These are phyloP conservation scores for Pinna nobilis DNA, from an alignment of 1,140 invertebrate genomes.

Conservation along the genomic window DNA sequence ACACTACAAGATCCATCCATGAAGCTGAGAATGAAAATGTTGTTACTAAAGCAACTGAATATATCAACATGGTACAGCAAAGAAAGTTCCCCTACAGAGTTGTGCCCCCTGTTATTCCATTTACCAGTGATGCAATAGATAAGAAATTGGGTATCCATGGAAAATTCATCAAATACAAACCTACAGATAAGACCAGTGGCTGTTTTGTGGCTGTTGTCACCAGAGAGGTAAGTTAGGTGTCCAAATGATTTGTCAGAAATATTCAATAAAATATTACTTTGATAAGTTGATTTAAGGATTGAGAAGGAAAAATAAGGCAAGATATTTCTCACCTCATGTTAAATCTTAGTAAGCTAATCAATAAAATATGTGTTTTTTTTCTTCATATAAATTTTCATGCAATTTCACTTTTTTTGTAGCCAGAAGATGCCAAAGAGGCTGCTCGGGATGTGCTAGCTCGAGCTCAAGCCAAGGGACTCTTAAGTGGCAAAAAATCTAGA, in stretches of 20 bases:
- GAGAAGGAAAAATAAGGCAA: too few relatives aligned
- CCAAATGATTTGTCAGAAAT: background rate
- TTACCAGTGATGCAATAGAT: constrained; percentile 56
- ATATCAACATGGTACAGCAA: constrained; percentile 55
- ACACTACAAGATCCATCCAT: constrained; percentile 62
- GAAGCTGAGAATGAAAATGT: constrained; percentile 67
- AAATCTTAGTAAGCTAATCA: too few relatives aligned
- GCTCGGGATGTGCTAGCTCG: constrained; percentile 58
- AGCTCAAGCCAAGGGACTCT: constrained; percentile 48
- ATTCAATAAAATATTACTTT: background rate
- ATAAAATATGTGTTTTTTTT: background rate
- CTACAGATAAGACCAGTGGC: constrained; percentile 61
- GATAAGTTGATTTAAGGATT: background rate
- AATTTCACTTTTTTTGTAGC: constrained; percentile 36
- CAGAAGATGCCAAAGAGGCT: constrained; percentile 55
- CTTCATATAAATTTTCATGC: background rate
- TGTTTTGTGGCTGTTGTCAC: constrained; percentile 69
- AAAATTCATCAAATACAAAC: constrained; percentile 59
- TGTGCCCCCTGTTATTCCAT: constrained; percentile 64
- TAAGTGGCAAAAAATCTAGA: constrained; percentile 37
- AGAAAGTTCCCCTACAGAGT: constrained; percentile 55
- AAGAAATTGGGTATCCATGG: constrained; percentile 50
- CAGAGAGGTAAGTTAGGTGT: constrained; percentile 64
- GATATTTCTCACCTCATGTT: too few relatives aligned
- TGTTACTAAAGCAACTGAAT: constrained; percentile 60